Conservation (phyloP, 1,140 invertebrate genomes). For the Eriosoma lanigerum region DNA sequence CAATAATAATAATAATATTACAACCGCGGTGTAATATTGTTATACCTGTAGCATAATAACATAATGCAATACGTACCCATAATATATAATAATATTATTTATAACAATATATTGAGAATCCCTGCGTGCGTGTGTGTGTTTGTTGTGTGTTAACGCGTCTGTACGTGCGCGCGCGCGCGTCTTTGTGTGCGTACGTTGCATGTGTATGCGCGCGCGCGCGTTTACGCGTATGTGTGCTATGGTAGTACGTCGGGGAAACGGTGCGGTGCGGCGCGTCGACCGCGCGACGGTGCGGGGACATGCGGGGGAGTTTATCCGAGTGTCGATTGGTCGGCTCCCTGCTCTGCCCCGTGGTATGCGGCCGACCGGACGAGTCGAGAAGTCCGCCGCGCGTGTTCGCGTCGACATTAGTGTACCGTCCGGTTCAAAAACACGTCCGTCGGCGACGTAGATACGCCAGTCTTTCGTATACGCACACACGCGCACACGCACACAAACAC, state of each 20-base stretch:
- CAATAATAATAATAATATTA: background rate
- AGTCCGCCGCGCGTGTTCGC: slow-evolving; percentile 48
- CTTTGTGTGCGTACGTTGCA: background rate
- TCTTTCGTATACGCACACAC: background rate
- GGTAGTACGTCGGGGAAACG: background rate
- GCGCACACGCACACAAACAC: background rate
- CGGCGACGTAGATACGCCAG: background rate
- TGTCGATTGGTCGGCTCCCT: slow-evolving; percentile 48
- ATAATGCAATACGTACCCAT: background rate
- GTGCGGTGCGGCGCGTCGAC: background rate
- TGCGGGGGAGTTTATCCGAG: slow-evolving; percentile 50
- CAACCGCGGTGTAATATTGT: background rate
- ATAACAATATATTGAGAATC: slow-evolving; percentile 20
- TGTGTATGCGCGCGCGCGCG: background rate
- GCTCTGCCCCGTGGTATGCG: slow-evolving; percentile 51
- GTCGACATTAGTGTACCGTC: slow-evolving; percentile 29
- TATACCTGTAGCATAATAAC: background rate
- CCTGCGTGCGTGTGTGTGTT: slow-evolving; percentile 4
- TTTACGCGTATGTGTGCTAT: background rate
- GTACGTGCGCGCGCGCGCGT: background rate
- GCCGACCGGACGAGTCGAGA: slow-evolving; percentile 50
- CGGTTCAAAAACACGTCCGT: slow-evolving; percentile 29
- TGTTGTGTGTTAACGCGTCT: background rate
- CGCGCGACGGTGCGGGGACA: slow-evolving; percentile 2
- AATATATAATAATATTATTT: background rate